Base-by-base conservation (phyloP, 2,113 vertebrate species). In the Meriones unguiculatus region DNA sequence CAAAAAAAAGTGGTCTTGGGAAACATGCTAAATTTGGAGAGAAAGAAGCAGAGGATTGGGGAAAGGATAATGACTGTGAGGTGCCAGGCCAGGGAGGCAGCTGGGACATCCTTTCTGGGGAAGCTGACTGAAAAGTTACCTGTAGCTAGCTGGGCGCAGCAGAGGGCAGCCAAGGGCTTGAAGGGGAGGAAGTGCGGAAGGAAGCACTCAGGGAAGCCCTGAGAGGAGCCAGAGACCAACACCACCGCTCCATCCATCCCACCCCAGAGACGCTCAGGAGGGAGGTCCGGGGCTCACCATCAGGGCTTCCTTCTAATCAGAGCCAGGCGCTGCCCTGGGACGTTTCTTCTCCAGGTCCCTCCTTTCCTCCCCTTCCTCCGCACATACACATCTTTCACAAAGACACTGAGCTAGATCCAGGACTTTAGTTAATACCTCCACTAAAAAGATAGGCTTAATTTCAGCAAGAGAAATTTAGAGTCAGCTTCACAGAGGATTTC, bases 241-340 rank as follows among this genome's bases (percentile, higher is more conserved):
- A 57, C 54, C 54, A 69, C 41, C 75, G 88, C 70, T 41, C 70
- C 80, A 90, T 87, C 95, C 90, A 91, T 2, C 87, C 87, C 57
- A 69, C 54, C 89, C 90, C 32, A 14, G 30, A 78, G 75, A 94
- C 93, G 94, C 86, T 95, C 25, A 81, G 62, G 52, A 93, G 86
- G 62, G 52, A 93, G 78, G 94, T 96, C 97, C 93, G 96, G 97
- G 90, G 86, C 90, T 96, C 92, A 93, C 96, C 80, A 90, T 87
- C 89, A 90, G 90, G 95, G 69, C 78, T 97, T 92, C 94, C 0
- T 0, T 81, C 86, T 96, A 97, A 96, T 95, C 97, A 96, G 96
- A 98, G 67, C 95, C 97, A 98, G 95, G 67, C 95, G 90, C 92
- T 41, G 59, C 30, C 65, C 89, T 82, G 86, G 93, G 90, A 91